These are phyloP conservation scores for Mesaphorura yosii DNA, from an alignment of 1,140 invertebrate species.

Conservation along the genomic window DNA sequence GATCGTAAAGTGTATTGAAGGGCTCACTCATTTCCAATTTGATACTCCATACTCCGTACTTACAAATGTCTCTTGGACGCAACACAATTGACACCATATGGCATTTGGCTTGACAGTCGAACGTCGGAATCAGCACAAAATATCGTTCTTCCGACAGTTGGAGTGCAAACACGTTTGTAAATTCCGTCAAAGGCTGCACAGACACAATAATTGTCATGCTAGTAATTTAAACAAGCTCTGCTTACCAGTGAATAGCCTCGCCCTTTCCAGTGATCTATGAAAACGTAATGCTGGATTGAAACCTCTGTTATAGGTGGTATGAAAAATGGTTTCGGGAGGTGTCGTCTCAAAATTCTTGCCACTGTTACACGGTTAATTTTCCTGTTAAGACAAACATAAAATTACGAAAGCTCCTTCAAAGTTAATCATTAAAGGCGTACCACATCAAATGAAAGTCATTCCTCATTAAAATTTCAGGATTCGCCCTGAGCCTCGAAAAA, in stretches of 20 bases:
- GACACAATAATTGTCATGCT: constrained; percentile 12
- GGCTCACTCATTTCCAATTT: constrained; percentile 1
- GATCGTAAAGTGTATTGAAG: constrained; percentile 34
- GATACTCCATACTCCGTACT: constrained; percentile 36
- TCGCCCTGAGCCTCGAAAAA: not conserved
- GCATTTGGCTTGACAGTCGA: constrained; percentile 53
- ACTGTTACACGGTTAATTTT: constrained; percentile 57
- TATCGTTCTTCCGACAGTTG: constrained; percentile 52
- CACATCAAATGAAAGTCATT: constrained; percentile 14
- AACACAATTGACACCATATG: constrained; percentile 50
- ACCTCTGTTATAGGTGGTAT: constrained; percentile 46
- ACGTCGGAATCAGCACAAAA: constrained; percentile 51
- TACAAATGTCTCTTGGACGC: constrained; percentile 53
- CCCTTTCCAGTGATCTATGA: constrained; percentile 52
- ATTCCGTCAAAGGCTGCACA: constrained; percentile 55
- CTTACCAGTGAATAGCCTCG: constrained; percentile 46
- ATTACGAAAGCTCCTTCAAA: not conserved
- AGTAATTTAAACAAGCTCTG: constrained; percentile 19
- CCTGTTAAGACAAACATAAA: constrained; percentile 37
- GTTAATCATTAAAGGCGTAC: constrained; percentile 4
- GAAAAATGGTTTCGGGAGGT: constrained; percentile 49
- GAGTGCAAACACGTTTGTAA: constrained; percentile 57
- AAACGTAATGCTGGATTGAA: constrained; percentile 57
- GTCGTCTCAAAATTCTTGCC: constrained; percentile 48
- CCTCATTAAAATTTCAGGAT: not conserved